A percentile compares a stretch with the other conserved stretches of the same genome.
Conservation (phyloP, 2,888 invertebrate species). For the Macroteleia sp. region DNA sequence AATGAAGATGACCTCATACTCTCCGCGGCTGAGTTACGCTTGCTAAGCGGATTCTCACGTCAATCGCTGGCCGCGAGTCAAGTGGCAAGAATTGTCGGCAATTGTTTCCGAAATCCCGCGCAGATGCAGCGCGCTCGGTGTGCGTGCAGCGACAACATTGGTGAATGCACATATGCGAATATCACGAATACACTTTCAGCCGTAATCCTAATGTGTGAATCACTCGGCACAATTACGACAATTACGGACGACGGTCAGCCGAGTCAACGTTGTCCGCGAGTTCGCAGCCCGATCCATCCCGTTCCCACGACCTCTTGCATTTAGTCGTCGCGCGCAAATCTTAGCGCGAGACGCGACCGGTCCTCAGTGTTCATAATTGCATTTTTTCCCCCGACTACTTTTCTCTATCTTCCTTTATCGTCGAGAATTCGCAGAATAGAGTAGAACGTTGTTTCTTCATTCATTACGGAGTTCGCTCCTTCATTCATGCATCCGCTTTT, state of each 20-base stretch:
- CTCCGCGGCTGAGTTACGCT: constrained; percentile 77
- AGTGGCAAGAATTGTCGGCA: constrained; percentile 84
- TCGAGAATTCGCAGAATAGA: constrained; percentile 22
- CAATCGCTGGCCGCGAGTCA: constrained; percentile 83
- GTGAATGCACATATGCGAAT: constrained; percentile 60
- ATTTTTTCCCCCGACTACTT: constrained; percentile 17
- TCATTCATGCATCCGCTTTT: constrained; percentile 44
- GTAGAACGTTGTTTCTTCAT: constrained; percentile 24
- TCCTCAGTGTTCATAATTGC: constrained; percentile 44
- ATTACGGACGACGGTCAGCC: constrained; percentile 78
- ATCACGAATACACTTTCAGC: constrained; percentile 45
- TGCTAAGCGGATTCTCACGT: constrained; percentile 83
- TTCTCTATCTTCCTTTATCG: constrained; percentile 2
- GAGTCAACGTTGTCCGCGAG: constrained; percentile 77
- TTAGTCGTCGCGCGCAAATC: constrained; percentile 83
- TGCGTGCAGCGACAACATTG: constrained; percentile 55
- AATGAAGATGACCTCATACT: constrained; percentile 84
- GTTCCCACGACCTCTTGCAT: constrained; percentile 84
- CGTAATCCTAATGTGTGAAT: constrained; percentile 83
- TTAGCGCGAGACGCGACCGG: constrained; percentile 64
- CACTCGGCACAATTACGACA: constrained; percentile 84
- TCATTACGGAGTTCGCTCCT: constrained; percentile 29
- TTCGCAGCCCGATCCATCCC: constrained; percentile 73
- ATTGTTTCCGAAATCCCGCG: constrained; percentile 84
- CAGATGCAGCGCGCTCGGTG: constrained; percentile 65